Base-by-base conservation (phyloP, 2,113 vertebrate genomes). In the Heloderma charlesbogerti region DNA sequence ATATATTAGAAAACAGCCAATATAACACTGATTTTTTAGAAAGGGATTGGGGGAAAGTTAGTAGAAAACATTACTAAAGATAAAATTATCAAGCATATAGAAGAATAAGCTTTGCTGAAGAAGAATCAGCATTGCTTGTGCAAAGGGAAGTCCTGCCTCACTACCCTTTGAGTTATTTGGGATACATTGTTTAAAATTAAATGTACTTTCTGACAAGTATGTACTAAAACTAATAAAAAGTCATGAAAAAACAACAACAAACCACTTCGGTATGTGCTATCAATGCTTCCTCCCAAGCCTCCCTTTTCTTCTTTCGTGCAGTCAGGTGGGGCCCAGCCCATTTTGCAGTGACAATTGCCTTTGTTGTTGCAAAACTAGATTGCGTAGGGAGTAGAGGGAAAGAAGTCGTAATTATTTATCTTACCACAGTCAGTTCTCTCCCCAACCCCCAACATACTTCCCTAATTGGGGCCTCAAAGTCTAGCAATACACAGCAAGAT, bases 321-420 rank as follows among this genome's bases (percentile, higher is more conserved):
- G 1, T 16, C n/a, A 0, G 92, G 94, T 3, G 89, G 91, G 22
- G 81, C 75, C 94, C 94, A 94, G 6, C 94, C 88, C 0, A 4
- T 1, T 1, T 60, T 27, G 71, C 94, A 94, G 34, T 93, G 89
- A 31, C 94, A 94, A 0, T 48, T 48, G 6, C 94, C 94, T 75
- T 29, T 87, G 81, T 92, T 93, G 45, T 90, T 88, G 78, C 94
- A 94, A 25, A 88, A 60, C 94, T 94, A 63, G 6, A 18, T 85
- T 34, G 60, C 8, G 31, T 0, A 31, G 34, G 15, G 37, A 74
- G 43, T 6, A 37, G 90, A 54, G 1, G 69, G 2, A 7, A 29
- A 3, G 20, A 66, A 71, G 18, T 5, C 10, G 22, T 4, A 20
- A 1, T 75, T 60, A 72, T 27, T 72, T 4, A 12, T 4, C 43